Base-by-base conservation (phyloP, 2,797 vertebrate genomes). In the Bufotes viridis region DNA sequence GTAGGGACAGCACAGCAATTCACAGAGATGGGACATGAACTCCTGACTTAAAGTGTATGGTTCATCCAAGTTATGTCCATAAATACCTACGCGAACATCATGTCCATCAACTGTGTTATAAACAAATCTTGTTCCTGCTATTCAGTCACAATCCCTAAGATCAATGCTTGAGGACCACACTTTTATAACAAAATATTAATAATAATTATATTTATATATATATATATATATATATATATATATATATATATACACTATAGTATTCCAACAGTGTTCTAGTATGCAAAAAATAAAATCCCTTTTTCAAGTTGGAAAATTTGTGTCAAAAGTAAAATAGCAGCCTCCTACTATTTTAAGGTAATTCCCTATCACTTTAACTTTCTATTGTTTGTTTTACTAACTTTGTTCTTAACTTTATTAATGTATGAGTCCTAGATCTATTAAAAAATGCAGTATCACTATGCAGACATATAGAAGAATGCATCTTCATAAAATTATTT, bases 401-500 rank as follows among this genome's bases (percentile, higher is more conserved):
- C 18, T 78, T 65, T 67, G 42, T 85, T 67, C 5, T 24, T 51
- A 63, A 67, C 61, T 57, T 86, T 15, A 86, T 70, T 60, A 81
- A 42, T 81, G 17, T 57, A 42, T 42, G 63, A 81, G 78, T 18
- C 51, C 76, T 65, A 85, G 18, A 85, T 53, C 55, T 51, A 49
- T 14, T 2, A 63, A 10, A 85, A 65, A 78, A 22, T 29, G 67
- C 58, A 8, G 15, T 61, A 49, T 61, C 63, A 60, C 70, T 22
- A 82, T 15, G 29, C 22, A 76, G 24, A 82, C 49, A 14, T 57
- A 81, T 53, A 67, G 24, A 42, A 18, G 24, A 9, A 51, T 78
- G 26, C 61, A 51, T 84, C 65, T 76, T 88, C 22, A 81, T 81
- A 17, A 61, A 81, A 86, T 76, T 78, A 82, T 92, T 90, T 86